phyloP scores from a whole-genome alignment of 2,113 vertebrate species.

The Bos taurus region ARS-UCD2.0 NC_037329.1:77773001-77773500 shows the following conservation, averaged over 20 bases:
- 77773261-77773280: not conserved
- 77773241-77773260: not conserved
- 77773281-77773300: not conserved
- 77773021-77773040: not conserved
- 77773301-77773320: not conserved
- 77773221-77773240: not conserved
- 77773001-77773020: not conserved
- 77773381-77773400: not conserved
- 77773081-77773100: not conserved
- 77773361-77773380: not conserved
- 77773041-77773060: not conserved
- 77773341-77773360: not conserved
- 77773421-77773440: not conserved
- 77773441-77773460: conserved; percentile 34
- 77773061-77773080: not conserved
- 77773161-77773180: fast-evolving
- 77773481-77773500: not conserved
- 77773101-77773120: not conserved
- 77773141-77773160: fast-evolving
- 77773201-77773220: not conserved
- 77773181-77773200: not conserved
- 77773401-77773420: not conserved
- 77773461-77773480: conserved; percentile 44
- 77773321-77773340: not conserved
- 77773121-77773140: not conserved